A percentile compares a stretch with the other conserved stretches of the same genome.
phyloP scores from a whole-genome alignment of 2,888 invertebrate species.

The Parascotia fuliginaria region DNA sequence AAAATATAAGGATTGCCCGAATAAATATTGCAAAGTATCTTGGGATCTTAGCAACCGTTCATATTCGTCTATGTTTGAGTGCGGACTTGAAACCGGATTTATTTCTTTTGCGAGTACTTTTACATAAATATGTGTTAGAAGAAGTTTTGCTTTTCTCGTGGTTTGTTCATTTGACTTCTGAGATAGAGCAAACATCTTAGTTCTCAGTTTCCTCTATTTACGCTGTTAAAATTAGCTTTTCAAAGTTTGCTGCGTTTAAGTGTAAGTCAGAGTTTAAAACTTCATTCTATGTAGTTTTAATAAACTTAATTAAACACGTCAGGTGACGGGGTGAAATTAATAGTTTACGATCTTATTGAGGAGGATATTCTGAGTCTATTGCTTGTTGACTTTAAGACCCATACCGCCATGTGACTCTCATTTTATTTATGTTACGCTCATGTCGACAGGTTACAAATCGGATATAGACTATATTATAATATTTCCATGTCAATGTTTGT shows the following conservation, averaged over 20 bases:
- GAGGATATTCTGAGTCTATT: no score
- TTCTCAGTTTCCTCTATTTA: conserved; percentile 11
- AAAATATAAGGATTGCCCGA: conserved; percentile 18
- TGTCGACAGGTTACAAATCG: no score
- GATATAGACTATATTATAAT: no score
- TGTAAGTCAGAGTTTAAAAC: not conserved
- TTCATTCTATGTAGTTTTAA: not conserved
- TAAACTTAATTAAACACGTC: not conserved
- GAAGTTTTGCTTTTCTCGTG: conserved; percentile 4
- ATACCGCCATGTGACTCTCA: no score
- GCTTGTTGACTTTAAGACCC: no score
- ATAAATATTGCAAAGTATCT: conserved; percentile 35
- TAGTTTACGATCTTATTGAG: no score
- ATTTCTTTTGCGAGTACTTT: conserved; percentile 13
- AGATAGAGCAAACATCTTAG: conserved; percentile 11
- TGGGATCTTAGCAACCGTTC: conserved; percentile 19
- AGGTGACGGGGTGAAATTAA: not conserved
- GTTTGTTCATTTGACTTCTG: conserved; percentile 5
- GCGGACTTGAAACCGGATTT: conserved; percentile 9
- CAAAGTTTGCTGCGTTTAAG: not conserved
- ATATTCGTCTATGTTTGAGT: conserved; percentile 15
- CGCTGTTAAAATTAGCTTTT: conserved; percentile 8
- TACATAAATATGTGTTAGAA: conserved; percentile 15
- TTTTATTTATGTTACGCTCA: no score
- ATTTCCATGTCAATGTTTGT: not conserved